Conservation (phyloP, 1,140 invertebrate species). For the Lethocerus indicus region DNA sequence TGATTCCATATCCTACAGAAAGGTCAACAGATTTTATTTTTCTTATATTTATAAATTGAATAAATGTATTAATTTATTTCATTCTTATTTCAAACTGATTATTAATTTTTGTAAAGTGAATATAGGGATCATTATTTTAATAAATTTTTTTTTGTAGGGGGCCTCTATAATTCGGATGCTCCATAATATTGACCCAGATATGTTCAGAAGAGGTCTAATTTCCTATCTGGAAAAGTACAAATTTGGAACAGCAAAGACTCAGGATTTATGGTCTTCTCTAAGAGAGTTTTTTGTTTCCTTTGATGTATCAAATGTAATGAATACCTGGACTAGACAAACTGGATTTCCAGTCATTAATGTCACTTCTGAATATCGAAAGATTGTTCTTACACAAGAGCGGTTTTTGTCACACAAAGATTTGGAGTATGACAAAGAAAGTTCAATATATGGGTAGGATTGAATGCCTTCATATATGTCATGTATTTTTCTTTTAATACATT, state of each 20-base stretch:
- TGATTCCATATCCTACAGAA: conserved; percentile 81
- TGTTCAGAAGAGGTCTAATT: conserved; percentile 42
- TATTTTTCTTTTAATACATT: not conserved
- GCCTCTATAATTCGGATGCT: conserved; percentile 80
- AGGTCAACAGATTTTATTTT: conserved; percentile 34
- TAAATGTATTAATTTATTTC: not conserved
- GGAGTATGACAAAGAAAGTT: conserved; percentile 28
- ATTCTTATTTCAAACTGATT: not conserved
- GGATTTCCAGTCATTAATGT: conserved; percentile 70
- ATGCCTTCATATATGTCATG: not conserved
- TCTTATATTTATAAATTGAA: not conserved
- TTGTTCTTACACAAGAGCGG: conserved; percentile 48
- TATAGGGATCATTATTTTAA: conserved; percentile 14
- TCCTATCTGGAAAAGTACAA: conserved; percentile 51
- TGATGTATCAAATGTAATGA: conserved; percentile 53
- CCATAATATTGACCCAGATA: conserved; percentile 55
- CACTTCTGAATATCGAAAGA: conserved; percentile 29
- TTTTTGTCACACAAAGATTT: conserved; percentile 50
- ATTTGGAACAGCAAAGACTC: conserved; percentile 61
- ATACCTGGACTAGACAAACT: conserved; percentile 87
- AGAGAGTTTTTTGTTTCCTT: conserved; percentile 20
- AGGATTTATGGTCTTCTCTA: conserved; percentile 53
- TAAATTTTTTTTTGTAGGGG: conserved; percentile 45
- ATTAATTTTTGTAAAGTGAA: not conserved
- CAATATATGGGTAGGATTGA: conserved; percentile 36